Conservation (phyloP, 2,888 invertebrate species). For the Apodemia mormo region DNA sequence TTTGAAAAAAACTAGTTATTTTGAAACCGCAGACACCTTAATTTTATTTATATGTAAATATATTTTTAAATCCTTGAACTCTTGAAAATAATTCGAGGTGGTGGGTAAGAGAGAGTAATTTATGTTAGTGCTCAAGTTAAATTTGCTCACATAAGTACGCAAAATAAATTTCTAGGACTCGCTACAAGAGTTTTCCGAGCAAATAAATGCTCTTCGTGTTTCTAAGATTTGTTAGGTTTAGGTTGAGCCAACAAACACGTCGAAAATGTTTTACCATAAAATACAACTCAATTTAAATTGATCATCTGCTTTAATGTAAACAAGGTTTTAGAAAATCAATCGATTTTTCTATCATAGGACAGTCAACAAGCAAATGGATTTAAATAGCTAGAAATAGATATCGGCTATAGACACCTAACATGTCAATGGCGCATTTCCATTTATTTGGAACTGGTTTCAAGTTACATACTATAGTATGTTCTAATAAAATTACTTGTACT, state of each 20-base stretch:
- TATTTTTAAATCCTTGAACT: background rate
- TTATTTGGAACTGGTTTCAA: no score
- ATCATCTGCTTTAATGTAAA: background rate
- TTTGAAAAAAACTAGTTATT: no score
- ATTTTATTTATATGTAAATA: no score
- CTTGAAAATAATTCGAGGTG: conserved; percentile 13
- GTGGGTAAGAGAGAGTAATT: background rate
- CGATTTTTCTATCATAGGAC: no score
- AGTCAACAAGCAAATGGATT: no score
- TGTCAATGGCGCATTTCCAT: no score
- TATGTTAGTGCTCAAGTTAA: conserved; percentile 9
- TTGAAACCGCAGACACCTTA: no score
- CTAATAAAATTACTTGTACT: no score
- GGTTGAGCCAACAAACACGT: conserved; percentile 39
- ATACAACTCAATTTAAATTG: background rate
- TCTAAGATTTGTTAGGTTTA: conserved; percentile 38
- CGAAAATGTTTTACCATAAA: conserved; percentile 44
- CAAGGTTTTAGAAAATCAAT: background rate
- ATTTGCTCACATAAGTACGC: conserved; percentile 15
- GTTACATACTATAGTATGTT: no score
- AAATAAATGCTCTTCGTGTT: conserved; percentile 41
- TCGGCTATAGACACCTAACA: no score
- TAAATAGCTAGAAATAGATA: no score
- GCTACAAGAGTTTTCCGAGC: conserved; percentile 43
- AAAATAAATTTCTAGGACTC: conserved; percentile 33